Conservation (phyloP, 2,888 invertebrate species). For the Apotomis betuletana region DNA sequence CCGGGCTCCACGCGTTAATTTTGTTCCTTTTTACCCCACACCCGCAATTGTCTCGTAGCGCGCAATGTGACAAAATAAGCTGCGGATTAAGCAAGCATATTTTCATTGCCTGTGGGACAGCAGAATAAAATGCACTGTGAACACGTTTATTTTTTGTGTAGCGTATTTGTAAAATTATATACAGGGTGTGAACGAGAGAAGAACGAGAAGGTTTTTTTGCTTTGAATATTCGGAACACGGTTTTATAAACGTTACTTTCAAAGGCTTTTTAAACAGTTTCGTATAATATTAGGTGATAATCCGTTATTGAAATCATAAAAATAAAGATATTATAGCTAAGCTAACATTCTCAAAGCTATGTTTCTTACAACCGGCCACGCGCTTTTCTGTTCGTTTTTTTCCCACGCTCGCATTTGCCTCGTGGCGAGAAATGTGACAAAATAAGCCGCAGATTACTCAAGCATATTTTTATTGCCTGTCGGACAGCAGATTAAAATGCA, state of each 20-base stretch:
- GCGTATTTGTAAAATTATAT: slow-evolving; percentile 2
- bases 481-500: slow-evolving; percentile 13
- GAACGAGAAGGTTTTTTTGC: no score
- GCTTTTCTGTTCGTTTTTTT: slow-evolving; percentile 53
- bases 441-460: slow-evolving; percentile 30
- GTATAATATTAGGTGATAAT: no score
- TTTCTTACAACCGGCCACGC: slow-evolving; percentile 57
- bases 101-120: slow-evolving; percentile 17
- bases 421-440: slow-evolving; percentile 23
- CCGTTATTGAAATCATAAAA: no score
- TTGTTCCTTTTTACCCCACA: slow-evolving; percentile 53
- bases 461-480: slow-evolving; percentile 23
- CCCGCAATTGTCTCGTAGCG: slow-evolving; percentile 33
- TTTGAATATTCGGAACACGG: no score
- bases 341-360: slow-evolving; percentile 57
- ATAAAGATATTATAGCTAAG: no score
- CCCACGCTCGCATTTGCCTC: slow-evolving; percentile 42
- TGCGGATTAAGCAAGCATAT: slow-evolving; percentile 25
- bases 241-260: no score
- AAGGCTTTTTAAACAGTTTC: no score
- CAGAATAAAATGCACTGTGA: slow-evolving; percentile 16
- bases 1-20: slow-evolving; percentile 50
- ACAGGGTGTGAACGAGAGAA: not conserved
- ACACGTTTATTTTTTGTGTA: slow-evolving; percentile 4
- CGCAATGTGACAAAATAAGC: slow-evolving; percentile 31